Evolutionary conservation across 2,888 invertebrate genomes (phyloP).

Genomic region (Pycnomerus fuliginosus): DNA sequence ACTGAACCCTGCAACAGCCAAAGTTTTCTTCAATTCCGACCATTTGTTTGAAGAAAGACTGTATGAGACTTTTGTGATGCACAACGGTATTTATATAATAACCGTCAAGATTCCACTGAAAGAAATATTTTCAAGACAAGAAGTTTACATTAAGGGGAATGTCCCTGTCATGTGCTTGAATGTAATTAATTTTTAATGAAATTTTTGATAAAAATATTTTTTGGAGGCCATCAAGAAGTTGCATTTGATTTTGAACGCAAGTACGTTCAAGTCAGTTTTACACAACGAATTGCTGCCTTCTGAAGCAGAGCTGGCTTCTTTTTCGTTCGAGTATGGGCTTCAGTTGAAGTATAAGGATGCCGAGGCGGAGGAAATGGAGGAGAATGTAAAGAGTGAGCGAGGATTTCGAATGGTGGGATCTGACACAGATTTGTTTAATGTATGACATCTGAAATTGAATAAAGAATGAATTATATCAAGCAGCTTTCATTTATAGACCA

Average conservation of each 20-base stretch:
- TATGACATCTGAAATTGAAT: too few relatives aligned
- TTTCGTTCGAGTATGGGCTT: conserved; percentile 48
- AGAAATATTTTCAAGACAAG: conserved; percentile 35
- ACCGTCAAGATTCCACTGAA: conserved; percentile 38
- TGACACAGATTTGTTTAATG: too few relatives aligned
- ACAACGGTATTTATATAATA: conserved; percentile 36
- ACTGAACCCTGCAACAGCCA: conserved; percentile 22
- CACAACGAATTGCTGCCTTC: conserved; percentile 43
- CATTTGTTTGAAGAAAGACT: conserved; percentile 41
- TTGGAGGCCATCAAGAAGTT: conserved; percentile 44
- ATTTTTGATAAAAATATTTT: too few relatives aligned
- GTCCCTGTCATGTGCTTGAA: conserved; percentile 40
- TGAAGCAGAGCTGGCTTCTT: conserved; percentile 41
- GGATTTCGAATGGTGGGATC: too few relatives aligned
- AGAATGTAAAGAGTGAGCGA: too few relatives aligned
- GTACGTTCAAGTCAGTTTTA: conserved; percentile 35
- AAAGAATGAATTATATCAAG: too few relatives aligned
- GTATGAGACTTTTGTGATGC: conserved; percentile 34
- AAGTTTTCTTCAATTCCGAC: conserved; percentile 43
- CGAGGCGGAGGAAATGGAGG: too few relatives aligned
- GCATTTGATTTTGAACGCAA: conserved; percentile 36
- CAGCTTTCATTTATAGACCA: too few relatives aligned
- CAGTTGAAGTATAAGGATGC: conserved; percentile 29
- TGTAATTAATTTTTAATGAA: conserved; percentile 26
- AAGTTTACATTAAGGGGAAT: conserved; percentile 40